Percentiles rank a stretch among this genome's conserved stretches.
These are phyloP conservation scores for Eristalis intricaria DNA, from an alignment of 2,888 invertebrate genomes.

Conservation along the genomic window DNA sequence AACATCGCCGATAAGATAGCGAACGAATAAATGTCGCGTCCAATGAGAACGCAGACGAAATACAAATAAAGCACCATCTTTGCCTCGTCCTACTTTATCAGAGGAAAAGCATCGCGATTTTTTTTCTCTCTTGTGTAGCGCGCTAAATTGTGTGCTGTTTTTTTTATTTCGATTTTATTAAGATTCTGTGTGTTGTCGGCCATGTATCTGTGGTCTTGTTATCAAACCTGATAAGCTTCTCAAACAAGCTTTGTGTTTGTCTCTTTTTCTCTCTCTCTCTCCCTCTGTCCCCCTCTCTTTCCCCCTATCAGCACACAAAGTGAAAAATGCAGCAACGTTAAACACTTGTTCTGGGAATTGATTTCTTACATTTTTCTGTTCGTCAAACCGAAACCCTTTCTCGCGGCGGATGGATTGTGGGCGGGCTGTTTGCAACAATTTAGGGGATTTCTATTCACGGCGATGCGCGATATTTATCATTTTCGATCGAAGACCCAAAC, in stretches of 20 bases:
- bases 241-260: too few species aligned
- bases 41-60: background rate
- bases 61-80: constrained; percentile 11
- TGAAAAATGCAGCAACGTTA: constrained; percentile 6
- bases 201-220: constrained; percentile 40
- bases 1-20: constrained; percentile 63
- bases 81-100: constrained; percentile 45
- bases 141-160: constrained; percentile 1
- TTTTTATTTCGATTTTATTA: background rate
- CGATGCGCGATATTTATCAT: background rate
- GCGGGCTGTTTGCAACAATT: background rate
- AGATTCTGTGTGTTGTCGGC: constrained; percentile 21
- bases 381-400: background rate
- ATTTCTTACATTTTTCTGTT: background rate
- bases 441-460: background rate
- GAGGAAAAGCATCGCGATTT: constrained; percentile 32
- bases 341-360: background rate
- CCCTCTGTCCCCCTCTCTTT: constrained; percentile 5
- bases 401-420: background rate
- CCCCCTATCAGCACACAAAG: constrained; percentile 13
- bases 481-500: background rate
- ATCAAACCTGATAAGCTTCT: constrained; percentile 57
- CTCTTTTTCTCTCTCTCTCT: too few species aligned
- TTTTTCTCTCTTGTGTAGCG: constrained; percentile 15
- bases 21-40: constrained; percentile 21